Percentiles rank a stretch among this genome's conserved stretches.
Evolutionary conservation across 2,888 invertebrate species (phyloP).

Genomic region (Crocallis elinguaria): DNA sequence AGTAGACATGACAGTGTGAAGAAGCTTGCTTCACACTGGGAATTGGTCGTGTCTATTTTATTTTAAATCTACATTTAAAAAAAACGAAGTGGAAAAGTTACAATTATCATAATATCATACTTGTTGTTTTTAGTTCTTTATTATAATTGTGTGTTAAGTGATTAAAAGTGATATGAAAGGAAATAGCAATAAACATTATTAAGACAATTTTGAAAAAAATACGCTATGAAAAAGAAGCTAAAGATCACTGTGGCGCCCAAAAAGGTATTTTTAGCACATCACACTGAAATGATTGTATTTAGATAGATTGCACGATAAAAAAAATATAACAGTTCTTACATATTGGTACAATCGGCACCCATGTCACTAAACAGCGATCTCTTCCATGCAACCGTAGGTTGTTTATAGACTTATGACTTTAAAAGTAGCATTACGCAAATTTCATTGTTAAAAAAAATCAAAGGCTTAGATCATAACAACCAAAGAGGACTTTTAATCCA

Average conservation of each 20-base stretch:
- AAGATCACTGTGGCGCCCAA: constrained; percentile 45
- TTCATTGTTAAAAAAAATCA: too few relatives aligned
- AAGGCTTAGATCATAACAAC: too few relatives aligned
- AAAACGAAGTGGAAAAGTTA: too few relatives aligned
- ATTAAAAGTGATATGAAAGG: background rate
- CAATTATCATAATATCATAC: background rate
- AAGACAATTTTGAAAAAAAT: background rate
- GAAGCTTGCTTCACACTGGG: constrained; percentile 10
- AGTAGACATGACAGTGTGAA: constrained; percentile 16
- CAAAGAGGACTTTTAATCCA: too few relatives aligned
- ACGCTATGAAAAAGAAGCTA: constrained; percentile 46
- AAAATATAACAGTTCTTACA: too few relatives aligned
- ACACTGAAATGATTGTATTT: background rate
- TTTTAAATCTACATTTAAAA: background rate
- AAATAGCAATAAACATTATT: background rate
- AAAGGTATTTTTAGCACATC: too few relatives aligned
- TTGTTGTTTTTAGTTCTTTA: background rate
- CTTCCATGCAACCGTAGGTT: too few relatives aligned
- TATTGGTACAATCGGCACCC: background rate
- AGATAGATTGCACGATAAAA: background rate
- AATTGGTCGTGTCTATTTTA: background rate
- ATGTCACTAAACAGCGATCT: too few relatives aligned
- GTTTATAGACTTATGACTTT: too few relatives aligned
- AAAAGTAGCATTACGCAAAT: too few relatives aligned
- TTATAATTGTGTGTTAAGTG: background rate